Percentiles rank a stretch among this genome's conserved stretches.
Conservation (phyloP, 2,113 vertebrate genomes). For the Melanerpes aurifrons region DNA sequence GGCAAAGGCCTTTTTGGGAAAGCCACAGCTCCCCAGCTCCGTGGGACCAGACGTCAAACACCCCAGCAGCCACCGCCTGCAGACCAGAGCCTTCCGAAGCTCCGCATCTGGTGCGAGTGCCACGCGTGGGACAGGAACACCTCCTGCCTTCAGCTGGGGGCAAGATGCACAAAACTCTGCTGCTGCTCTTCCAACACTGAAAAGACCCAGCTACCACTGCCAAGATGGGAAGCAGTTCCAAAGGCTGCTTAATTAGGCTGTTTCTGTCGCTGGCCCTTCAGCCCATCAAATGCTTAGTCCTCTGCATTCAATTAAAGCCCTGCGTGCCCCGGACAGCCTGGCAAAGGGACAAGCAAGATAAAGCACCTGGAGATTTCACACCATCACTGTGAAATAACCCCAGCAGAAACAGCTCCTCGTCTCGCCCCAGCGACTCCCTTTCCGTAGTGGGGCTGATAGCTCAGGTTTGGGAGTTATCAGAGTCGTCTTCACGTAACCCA, state of each 20-base stretch:
- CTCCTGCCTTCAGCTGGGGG: background rate
- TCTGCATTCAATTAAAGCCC: background rate
- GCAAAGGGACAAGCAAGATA: conserved; percentile 54
- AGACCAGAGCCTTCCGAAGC: background rate
- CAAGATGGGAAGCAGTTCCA: background rate
- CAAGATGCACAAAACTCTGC: background rate
- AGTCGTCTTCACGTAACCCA: background rate
- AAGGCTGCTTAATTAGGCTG: background rate
- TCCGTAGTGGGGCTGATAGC: conserved; percentile 24
- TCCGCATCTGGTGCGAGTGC: background rate
- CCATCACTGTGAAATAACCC: conserved; percentile 11
- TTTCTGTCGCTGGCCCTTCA: background rate
- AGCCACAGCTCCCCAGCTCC: background rate
- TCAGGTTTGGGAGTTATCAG: background rate
- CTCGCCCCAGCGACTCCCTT: background rate
- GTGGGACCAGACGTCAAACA: background rate
- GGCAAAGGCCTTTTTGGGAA: background rate
- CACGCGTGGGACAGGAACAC: background rate
- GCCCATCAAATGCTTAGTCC: background rate
- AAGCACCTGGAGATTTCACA: background rate
- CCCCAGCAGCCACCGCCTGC: background rate
- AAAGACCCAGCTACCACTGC: background rate
- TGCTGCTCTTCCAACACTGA: background rate
- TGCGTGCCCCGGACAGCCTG: background rate
- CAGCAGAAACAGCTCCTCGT: background rate